phyloP scores from a whole-genome alignment of 2,113 vertebrate genomes.

The Amblyornis subalaris region DNA sequence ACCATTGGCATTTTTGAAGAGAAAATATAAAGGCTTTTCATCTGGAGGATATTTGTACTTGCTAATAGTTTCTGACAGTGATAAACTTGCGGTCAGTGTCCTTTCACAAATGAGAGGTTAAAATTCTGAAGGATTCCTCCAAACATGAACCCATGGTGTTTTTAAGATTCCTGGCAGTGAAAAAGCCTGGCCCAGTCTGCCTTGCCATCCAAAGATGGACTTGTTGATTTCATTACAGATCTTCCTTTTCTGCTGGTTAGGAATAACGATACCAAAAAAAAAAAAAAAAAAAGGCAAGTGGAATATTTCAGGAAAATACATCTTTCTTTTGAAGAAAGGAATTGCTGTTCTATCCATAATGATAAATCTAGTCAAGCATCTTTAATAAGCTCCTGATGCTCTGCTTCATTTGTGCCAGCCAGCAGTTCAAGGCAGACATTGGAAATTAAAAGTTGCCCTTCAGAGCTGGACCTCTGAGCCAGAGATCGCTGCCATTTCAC shows the following conservation, averaged over 20 bases:
- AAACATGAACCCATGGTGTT: not conserved
- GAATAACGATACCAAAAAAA: not conserved
- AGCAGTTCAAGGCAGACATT: not conserved
- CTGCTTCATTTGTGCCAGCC: not conserved
- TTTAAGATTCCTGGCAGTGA: not conserved
- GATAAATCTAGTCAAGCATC: not conserved
- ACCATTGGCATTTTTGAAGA: not conserved
- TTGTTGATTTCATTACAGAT: not conserved
- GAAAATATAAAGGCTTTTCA: not conserved
- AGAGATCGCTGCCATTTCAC: not conserved
- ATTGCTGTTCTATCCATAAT: not conserved
- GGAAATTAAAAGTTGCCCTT: not conserved
- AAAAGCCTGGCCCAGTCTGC: not conserved
- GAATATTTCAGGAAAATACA: not conserved
- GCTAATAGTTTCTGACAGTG: not conserved
- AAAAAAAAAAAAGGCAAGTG: too few species aligned
- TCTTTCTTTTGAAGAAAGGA: not conserved
- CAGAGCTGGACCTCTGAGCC: not conserved
- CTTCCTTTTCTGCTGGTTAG: not conserved
- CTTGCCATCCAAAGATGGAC: not conserved
- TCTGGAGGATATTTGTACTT: not conserved
- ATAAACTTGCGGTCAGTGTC: not conserved
- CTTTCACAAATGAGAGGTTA: constrained; percentile 35
- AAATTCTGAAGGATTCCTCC: constrained; percentile 29
- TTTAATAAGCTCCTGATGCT: not conserved